Conservation (phyloP, 2,113 vertebrate species). For the Seriola quinqueradiata region DNA sequence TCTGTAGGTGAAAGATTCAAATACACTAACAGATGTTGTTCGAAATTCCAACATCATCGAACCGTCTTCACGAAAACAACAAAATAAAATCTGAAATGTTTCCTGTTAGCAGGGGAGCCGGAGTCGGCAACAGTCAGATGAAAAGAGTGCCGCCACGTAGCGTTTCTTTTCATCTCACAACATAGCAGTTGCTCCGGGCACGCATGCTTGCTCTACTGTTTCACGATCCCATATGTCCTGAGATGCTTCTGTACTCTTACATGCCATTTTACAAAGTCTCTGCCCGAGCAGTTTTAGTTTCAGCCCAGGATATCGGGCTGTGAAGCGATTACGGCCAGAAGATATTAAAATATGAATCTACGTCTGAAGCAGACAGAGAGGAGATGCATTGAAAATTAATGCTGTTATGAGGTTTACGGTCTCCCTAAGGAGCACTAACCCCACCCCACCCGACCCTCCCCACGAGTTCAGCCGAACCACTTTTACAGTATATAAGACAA, state of each 20-base stretch:
- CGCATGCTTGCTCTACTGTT: conserved; percentile 19
- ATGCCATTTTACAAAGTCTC: conserved; percentile 37
- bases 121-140: background rate
- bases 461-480: conserved; percentile 6
- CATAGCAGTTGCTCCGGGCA: conserved; percentile 8
- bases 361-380: conserved; percentile 45
- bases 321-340: conserved; percentile 39
- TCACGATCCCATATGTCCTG: conserved; percentile 30
- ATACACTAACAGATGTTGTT: background rate
- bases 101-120: conserved; percentile 7
- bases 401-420: conserved; percentile 35
- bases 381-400: conserved; percentile 55
- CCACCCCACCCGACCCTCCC: background rate
- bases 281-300: background rate
- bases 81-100: conserved; percentile 21
- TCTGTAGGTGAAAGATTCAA: background rate
- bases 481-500: conserved; percentile 16
- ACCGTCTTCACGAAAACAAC: conserved; percentile 11
- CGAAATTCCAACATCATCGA: no score
- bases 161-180: conserved; percentile 29
- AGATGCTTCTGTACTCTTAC: conserved; percentile 7
- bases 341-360: conserved; percentile 67
- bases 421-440: conserved; percentile 20
- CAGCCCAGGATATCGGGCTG: conserved; percentile 19
- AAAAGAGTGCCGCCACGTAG: background rate